Evolutionary conservation across 2,113 vertebrate genomes (phyloP).

Genomic region (Colossoma macropomum): DNA sequence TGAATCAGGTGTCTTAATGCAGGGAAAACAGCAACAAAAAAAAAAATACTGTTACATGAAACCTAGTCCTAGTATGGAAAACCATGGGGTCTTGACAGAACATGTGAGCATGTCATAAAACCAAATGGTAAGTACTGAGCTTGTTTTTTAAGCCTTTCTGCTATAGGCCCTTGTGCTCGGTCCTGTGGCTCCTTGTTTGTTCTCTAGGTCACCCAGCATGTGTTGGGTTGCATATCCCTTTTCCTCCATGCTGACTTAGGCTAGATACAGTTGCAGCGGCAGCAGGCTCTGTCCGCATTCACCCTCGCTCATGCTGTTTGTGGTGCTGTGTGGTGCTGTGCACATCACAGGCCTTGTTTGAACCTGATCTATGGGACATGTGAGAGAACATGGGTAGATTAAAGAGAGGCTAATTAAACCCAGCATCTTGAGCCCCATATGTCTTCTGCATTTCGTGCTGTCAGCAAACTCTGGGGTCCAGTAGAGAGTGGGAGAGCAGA

Average conservation of each 20-base stretch:
- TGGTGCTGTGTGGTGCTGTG: background rate
- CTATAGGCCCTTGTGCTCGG: background rate
- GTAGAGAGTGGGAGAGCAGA: background rate
- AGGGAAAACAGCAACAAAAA: background rate
- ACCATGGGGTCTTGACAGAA: background rate
- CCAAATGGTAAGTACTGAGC: too few relatives aligned
- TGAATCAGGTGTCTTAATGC: background rate
- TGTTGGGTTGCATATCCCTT: slow-evolving; percentile 15
- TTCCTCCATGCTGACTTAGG: slow-evolving; percentile 3
- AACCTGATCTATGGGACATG: slow-evolving; percentile 27
- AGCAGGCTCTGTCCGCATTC: background rate
- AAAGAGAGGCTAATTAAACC: slow-evolving; percentile 32
- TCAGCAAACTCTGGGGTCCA: background rate
- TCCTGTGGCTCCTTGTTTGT: background rate
- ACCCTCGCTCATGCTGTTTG: background rate
- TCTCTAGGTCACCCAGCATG: slow-evolving; percentile 21
- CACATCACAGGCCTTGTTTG: background rate
- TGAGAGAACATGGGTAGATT: slow-evolving; percentile 31
- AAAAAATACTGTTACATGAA: background rate
- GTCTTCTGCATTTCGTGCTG: slow-evolving; percentile 37
- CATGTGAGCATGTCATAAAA: background rate
- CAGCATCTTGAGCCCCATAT: slow-evolving; percentile 19
- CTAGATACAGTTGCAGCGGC: slow-evolving; percentile 2
- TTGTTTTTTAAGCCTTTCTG: background rate
- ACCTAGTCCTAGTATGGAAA: background rate